phyloP scores from a whole-genome alignment of 1,140 invertebrate genomes.

The Triops cancriformis region DNA sequence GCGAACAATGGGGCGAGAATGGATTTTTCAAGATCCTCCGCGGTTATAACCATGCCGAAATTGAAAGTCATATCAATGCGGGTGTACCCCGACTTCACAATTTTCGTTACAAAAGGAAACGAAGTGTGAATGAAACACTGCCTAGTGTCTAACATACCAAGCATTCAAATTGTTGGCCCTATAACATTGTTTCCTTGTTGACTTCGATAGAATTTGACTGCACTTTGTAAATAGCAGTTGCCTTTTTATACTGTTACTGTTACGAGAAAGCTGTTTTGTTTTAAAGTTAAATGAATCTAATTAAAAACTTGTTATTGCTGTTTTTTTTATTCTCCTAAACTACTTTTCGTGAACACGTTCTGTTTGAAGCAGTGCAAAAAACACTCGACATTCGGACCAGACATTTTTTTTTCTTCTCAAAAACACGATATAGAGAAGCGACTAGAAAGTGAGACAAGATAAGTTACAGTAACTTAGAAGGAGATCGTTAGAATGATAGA shows the following conservation, averaged over 20 bases:
- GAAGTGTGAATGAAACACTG: background rate
- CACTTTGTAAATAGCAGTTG: background rate
- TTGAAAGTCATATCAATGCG: constrained; percentile 45
- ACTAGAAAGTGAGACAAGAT: background rate
- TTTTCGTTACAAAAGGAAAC: constrained; percentile 6
- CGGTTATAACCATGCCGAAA: constrained; percentile 51
- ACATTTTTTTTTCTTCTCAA: background rate
- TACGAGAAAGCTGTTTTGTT: background rate
- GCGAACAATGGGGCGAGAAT: constrained; percentile 47
- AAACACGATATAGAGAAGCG: background rate
- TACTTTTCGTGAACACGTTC: background rate
- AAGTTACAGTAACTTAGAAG: background rate
- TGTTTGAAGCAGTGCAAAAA: background rate
- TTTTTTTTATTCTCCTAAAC: background rate
- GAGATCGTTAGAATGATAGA: constrained; percentile 2
- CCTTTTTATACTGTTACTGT: background rate
- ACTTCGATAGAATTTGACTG: background rate
- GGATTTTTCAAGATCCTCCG: constrained; percentile 51
- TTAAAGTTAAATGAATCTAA: background rate
- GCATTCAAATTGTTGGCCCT: background rate
- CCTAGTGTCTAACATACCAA: background rate
- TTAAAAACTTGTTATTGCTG: background rate
- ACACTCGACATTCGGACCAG: constrained; percentile 1
- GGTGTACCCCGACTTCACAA: constrained; percentile 41
- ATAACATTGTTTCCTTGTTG: background rate